These are phyloP conservation scores for Holcopasites calliopsidis DNA, from an alignment of 1,140 invertebrate species.

Conservation along the genomic window DNA sequence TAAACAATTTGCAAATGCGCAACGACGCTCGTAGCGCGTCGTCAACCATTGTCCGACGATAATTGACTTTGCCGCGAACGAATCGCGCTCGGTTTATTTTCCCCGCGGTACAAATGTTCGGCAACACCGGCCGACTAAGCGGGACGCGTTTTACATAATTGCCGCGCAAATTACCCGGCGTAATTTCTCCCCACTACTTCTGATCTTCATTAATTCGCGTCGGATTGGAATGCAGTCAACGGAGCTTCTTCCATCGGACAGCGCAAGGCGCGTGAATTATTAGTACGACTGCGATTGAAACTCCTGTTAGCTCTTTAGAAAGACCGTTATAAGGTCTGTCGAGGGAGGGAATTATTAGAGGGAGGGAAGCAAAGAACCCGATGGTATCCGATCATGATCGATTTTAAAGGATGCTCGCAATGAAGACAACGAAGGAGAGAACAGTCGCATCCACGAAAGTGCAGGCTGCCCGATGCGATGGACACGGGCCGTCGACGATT, in stretches of 20 bases:
- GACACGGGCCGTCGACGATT: background rate
- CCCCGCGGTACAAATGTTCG: background rate
- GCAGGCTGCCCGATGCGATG: too few relatives aligned
- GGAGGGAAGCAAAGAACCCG: background rate
- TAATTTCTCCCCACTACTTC: conserved; percentile 31
- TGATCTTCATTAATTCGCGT: conserved; percentile 33
- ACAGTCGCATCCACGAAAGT: background rate
- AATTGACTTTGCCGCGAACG: conserved; percentile 35
- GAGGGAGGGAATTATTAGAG: too few relatives aligned
- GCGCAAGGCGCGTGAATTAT: background rate
- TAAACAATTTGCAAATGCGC: conserved; percentile 39
- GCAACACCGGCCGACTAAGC: background rate
- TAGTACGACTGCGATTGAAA: too few relatives aligned
- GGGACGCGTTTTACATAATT: conserved; percentile 43
- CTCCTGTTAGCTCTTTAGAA: too few relatives aligned
- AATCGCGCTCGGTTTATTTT: conserved; percentile 18
- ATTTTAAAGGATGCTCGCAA: background rate
- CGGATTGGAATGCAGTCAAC: background rate
- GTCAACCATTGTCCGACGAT: conserved; percentile 19
- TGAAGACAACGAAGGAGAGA: background rate
- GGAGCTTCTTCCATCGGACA: background rate
- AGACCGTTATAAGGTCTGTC: too few relatives aligned
- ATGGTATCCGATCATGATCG: background rate
- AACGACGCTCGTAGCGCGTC: conserved; percentile 9
- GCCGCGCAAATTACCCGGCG: conserved; percentile 26